Evolutionary conservation across 2,113 vertebrate genomes (phyloP), one percentile per base, ranked within the genome.

Genomic region (Lota lota): DNA sequence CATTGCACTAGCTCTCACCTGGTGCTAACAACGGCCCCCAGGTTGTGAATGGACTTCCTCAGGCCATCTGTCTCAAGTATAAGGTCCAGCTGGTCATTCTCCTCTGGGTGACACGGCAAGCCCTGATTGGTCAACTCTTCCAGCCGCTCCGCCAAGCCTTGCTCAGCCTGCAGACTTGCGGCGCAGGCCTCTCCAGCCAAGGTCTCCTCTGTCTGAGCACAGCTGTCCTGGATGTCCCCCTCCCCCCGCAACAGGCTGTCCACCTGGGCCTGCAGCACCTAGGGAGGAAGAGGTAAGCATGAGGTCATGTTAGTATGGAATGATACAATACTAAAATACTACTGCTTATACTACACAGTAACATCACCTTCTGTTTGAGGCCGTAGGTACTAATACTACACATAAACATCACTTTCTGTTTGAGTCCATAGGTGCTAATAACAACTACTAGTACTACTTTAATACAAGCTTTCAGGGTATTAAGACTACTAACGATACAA

Each of bases 21-120:
- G 78, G 95, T 99, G 22, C 97, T 98, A 72, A 99, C 88, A 70
- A 99, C 96, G 61, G 94, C 95, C 0, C 97, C 97, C 51, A 99
- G 87, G 84, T 99, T 99, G 89, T 99, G 97, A 78, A 99, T 97
- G 71, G 95, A 97, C 73, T 98, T 99, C 83, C 96, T 95, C 4
- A 99, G 68, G 2, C 94, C 95, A 64, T 99, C 97, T 0, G 96
- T 97, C 84, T 99, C 97, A 82, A 99, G 91, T 66, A 96, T 82
- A 68, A 99, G 95, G 66, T 99, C 96, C 83, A 99, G 74, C 83
- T 99, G 97, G 71, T 98, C 95, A 0, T 99, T 99, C 70, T 99
- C 97, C 24, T 97, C 93, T 0, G 97, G 96, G 75, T 95, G 95
- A 66, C 96, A 78, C 0, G 94, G 94, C 76, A 96, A 92, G n/a